A percentile compares a stretch with the other conserved stretches of the same genome.
Conservation (phyloP, 2,888 invertebrate species). For the Deroplatys truncata region DNA sequence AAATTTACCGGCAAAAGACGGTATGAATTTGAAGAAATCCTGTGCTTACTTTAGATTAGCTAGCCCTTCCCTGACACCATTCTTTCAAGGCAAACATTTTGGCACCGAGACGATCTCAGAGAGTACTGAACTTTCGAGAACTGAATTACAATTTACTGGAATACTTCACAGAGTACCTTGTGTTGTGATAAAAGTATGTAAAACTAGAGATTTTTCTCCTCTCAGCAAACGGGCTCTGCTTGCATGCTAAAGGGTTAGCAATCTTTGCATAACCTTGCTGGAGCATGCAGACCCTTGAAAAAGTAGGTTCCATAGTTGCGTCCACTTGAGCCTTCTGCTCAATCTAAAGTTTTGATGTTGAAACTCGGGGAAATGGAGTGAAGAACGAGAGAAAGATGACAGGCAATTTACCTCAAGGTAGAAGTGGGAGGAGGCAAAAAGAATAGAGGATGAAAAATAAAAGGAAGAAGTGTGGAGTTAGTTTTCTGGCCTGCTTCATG, state of each 20-base stretch:
- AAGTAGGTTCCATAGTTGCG: neutral
- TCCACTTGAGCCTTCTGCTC: neutral
- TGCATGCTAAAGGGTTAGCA: neutral
- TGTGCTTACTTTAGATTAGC: too few species aligned
- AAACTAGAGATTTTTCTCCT: neutral
- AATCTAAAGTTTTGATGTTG: constrained; percentile 29
- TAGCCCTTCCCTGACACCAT: too few species aligned
- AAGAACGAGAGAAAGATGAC: constrained; percentile 28
- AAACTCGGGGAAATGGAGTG: constrained; percentile 23
- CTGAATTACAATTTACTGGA: too few species aligned
- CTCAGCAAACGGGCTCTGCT: neutral
- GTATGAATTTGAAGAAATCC: too few species aligned
- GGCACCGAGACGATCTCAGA: too few species aligned
- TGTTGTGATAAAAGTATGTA: neutral
- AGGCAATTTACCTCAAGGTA: constrained; percentile 28
- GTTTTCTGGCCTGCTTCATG: neutral
- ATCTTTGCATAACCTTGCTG: too few species aligned
- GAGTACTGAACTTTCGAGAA: too few species aligned
- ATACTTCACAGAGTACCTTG: neutral
- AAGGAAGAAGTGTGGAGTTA: neutral
- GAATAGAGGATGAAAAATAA: neutral
- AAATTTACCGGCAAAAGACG: too few species aligned
- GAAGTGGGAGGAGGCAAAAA: constrained; percentile 9
- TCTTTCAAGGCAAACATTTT: too few species aligned
- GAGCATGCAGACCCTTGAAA: neutral